Percentiles rank a stretch among this genome's conserved stretches.
phyloP scores from a whole-genome alignment of 2,888 invertebrate species.

The Cynaeus angustus region DNA sequence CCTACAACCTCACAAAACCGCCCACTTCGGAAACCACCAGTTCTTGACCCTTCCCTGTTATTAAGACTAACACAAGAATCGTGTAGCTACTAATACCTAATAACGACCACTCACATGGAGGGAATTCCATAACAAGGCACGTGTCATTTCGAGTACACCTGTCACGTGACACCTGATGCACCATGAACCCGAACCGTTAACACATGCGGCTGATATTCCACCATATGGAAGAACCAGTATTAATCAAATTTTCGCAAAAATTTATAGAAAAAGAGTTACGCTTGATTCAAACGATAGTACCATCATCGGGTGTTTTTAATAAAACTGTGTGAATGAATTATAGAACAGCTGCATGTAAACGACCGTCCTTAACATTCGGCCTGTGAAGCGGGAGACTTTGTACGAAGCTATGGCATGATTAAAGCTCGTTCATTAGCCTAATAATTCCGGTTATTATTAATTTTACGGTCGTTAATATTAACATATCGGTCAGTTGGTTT shows the following conservation, averaged over 20 bases:
- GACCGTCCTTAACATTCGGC: conserved; percentile 45
- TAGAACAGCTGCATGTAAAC: conserved; percentile 49
- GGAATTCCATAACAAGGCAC: conserved; percentile 56
- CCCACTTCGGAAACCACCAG: conserved; percentile 16
- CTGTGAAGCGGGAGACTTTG: conserved; percentile 37
- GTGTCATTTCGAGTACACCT: conserved; percentile 66
- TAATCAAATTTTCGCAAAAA: conserved; percentile 40
- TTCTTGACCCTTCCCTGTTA: conserved; percentile 25
- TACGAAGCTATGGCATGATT: conserved; percentile 44
- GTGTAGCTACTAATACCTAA: conserved; percentile 38
- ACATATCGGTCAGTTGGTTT: conserved; percentile 47
- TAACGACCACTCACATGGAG: conserved; percentile 39
- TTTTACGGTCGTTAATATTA: conserved; percentile 43
- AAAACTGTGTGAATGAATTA: conserved; percentile 34
- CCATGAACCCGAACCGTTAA: conserved; percentile 61
- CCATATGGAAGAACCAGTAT: conserved; percentile 58
- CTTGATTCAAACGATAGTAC: neutral
- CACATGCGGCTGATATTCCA: conserved; percentile 45
- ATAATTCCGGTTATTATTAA: conserved; percentile 47
- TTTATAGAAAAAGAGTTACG: conserved; percentile 22
- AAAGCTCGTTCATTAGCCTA: conserved; percentile 47
- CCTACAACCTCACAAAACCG: conserved; percentile 13
- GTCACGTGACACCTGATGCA: conserved; percentile 66
- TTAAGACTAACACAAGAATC: conserved; percentile 42
- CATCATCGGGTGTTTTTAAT: conserved; percentile 1